phyloP scores from a whole-genome alignment of 2,797 vertebrate genomes.

The Pangasius krempfi region DNA sequence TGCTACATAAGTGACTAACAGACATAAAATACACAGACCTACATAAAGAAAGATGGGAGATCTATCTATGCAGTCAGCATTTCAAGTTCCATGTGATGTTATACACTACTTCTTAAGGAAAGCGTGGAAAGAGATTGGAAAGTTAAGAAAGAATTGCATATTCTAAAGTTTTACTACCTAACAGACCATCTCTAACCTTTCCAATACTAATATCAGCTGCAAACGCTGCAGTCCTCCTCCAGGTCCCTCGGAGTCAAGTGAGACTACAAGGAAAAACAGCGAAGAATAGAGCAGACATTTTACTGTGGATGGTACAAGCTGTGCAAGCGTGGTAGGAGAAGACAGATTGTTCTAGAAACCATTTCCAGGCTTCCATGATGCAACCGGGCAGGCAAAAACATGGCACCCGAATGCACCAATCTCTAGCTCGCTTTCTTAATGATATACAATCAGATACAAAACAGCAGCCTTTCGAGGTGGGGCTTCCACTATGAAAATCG shows the following conservation, averaged over 20 bases:
- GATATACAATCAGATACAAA: conserved; percentile 12
- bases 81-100: not conserved
- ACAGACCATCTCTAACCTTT: conserved; percentile 32
- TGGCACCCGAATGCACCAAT: not conserved
- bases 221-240: conserved; percentile 24
- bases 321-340: not conserved
- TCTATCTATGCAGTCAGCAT: not conserved
- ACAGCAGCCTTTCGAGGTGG: not conserved
- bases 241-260: not conserved
- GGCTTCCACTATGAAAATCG: not conserved
- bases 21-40: conserved; percentile 13
- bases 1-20: conserved; percentile 53
- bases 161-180: conserved; percentile 24
- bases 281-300: not conserved
- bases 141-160: conserved; percentile 13
- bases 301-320: not conserved
- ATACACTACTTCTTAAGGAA: not conserved
- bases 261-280: not conserved
- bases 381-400: conserved; percentile 11
- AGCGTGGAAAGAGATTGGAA: not conserved
- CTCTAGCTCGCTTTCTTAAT: conserved; percentile 8
- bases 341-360: not conserved
- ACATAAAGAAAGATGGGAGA: not conserved
- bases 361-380: conserved; percentile 3
- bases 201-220: conserved; percentile 19